Base-by-base conservation (phyloP, 1,140 invertebrate genomes). In the Lethrus apterus region DNA sequence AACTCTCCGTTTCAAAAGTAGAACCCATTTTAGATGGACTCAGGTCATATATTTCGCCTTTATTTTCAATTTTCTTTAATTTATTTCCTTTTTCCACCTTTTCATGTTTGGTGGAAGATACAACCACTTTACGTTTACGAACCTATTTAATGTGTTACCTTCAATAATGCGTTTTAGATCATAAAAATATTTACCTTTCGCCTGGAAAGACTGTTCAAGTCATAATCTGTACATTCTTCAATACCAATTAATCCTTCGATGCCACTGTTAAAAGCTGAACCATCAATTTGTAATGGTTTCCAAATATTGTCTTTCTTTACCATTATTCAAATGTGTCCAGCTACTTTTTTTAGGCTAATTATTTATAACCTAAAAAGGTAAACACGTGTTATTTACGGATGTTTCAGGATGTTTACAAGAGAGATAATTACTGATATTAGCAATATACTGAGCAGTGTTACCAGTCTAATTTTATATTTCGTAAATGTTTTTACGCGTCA, bases 141-240 rank as follows among this genome's bases (percentile, higher is more conserved):
- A n/a, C n/a, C n/a, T n/a, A n/a, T n/a, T n/a, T n/a, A n/a, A n/a
- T n/a, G n/a, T n/a, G n/a, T n/a, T n/a, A n/a, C n/a, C n/a, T n/a
- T n/a, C n/a, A n/a, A n/a, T n/a, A n/a, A n/a, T n/a, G n/a, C n/a
- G n/a, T n/a, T n/a, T 4, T 9, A 17, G 19, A 35, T 17, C 4
- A 8, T 35, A 3, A 13, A 8, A 7, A 35, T 35, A 35, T 7
- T 4, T 20, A 38, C 35, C 7, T 21, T 38, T 4, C 4, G 4
- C 20, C 19, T 35, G 61, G 57, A 66, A 46, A 44, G 57, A 18
- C 65, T 68, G 50, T 70, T 65, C 9, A 74, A 60, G 23, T 68
- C 68, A 54, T 81, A 81, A 57, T 76, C 69, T 1, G 68, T 70
- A 52, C 78, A 75, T 62, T 80, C 77, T 58, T 81, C 78, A 26